These are phyloP conservation scores for Agonopterix arenella DNA, from an alignment of 2,888 invertebrate genomes.

Conservation along the genomic window DNA sequence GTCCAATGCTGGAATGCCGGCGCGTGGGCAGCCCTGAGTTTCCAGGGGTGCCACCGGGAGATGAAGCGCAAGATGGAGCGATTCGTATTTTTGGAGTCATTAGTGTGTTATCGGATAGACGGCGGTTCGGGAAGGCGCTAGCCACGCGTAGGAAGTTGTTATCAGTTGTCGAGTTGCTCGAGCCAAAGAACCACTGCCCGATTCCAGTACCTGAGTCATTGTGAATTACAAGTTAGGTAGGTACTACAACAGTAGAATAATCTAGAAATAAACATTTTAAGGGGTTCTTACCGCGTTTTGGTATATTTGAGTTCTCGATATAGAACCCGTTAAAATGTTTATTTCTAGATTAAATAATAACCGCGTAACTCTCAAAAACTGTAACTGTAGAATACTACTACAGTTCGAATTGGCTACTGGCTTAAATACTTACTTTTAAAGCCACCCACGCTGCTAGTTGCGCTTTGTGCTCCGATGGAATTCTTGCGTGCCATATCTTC, in stretches of 20 bases:
- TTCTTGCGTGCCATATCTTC: slow-evolving; percentile 94
- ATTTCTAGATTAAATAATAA: too few relatives aligned
- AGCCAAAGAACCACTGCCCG: slow-evolving; percentile 91
- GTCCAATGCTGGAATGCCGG: slow-evolving; percentile 94
- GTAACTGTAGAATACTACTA: too few relatives aligned
- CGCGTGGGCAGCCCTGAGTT: slow-evolving; percentile 88
- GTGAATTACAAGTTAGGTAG: neutral
- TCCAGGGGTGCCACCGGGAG: slow-evolving; percentile 83
- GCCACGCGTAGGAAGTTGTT: slow-evolving; percentile 92
- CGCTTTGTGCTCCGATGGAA: slow-evolving; percentile 79
- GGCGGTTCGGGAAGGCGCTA: slow-evolving; percentile 88
- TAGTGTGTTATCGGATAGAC: slow-evolving; percentile 93
- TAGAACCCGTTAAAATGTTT: too few relatives aligned
- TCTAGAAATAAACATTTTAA: too few relatives aligned
- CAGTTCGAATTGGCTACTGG: neutral
- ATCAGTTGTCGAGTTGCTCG: slow-evolving; percentile 86
- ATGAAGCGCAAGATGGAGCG: slow-evolving; percentile 92
- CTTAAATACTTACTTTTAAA: slow-evolving; percentile 29
- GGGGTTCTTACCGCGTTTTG: too few relatives aligned
- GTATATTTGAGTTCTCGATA: too few relatives aligned
- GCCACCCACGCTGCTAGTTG: slow-evolving; percentile 34
- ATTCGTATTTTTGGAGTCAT: slow-evolving; percentile 94
- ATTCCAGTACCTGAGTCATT: slow-evolving; percentile 54
- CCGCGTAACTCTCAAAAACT: too few relatives aligned
- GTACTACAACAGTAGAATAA: too few relatives aligned